Percentiles rank a stretch among this genome's conserved stretches.
phyloP scores from a whole-genome alignment of 2,797 vertebrate species.

The Echiichthys vipera region DNA sequence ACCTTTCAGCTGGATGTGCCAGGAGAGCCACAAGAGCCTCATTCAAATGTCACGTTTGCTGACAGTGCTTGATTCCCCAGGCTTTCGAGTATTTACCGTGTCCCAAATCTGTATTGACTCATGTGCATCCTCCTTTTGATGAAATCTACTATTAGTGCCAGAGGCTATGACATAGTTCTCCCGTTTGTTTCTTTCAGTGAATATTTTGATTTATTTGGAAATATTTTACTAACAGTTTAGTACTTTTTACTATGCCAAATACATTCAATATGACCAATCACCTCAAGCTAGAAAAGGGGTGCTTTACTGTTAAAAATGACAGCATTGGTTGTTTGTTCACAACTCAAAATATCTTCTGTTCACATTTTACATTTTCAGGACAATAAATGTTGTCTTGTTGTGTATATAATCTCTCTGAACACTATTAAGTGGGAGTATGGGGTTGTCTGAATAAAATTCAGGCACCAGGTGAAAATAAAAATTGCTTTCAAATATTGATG shows the following conservation, averaged over 20 bases:
- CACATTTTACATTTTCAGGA: background rate
- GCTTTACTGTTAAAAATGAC: background rate
- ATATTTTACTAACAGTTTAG: background rate
- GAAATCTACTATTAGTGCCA: background rate
- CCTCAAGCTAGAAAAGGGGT: background rate
- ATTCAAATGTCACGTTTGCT: constrained; percentile 78
- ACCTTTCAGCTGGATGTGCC: constrained; percentile 75
- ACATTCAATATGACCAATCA: background rate
- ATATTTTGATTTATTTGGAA: background rate
- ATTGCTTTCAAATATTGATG: no score
- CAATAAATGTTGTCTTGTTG: background rate
- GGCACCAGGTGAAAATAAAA: no score
- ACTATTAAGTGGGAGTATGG: background rate
- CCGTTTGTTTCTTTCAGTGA: background rate
- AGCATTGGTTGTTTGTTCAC: background rate
- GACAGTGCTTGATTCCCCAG: constrained; percentile 37
- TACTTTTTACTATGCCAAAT: background rate
- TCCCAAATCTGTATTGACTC: constrained; percentile 34
- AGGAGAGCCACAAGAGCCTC: constrained; percentile 64
- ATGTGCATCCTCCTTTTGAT: background rate
- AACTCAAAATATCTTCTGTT: background rate
- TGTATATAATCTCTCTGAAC: background rate
- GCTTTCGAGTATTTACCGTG: constrained; percentile 42
- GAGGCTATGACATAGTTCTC: background rate
- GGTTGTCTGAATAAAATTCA: no score